Conservation (phyloP, 1,140 invertebrate genomes). For the Hormaphis cornu region DNA sequence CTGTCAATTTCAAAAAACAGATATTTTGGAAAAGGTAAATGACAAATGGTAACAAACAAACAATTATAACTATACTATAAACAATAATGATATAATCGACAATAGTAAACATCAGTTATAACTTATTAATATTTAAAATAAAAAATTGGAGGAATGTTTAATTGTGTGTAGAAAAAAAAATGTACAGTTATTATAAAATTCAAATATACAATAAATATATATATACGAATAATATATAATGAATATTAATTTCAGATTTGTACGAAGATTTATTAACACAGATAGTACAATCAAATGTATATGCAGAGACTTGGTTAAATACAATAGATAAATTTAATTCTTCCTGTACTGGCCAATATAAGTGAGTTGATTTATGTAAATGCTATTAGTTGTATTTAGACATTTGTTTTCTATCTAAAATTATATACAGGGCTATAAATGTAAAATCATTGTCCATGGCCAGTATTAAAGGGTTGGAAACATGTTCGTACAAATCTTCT, state of each 20-base stretch:
- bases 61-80: too few species aligned
- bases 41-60: too few species aligned
- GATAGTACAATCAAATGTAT: constrained; percentile 56
- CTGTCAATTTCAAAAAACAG: constrained; percentile 1
- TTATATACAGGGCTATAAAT: neutral
- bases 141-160: neutral
- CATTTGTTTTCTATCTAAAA: neutral
- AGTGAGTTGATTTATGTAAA: neutral
- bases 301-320: constrained; percentile 82
- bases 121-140: neutral
- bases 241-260: constrained; percentile 60
- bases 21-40: neutral
- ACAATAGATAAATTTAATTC: constrained; percentile 61
- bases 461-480: constrained; percentile 36
- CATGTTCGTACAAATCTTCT: constrained; percentile 58
- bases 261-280: constrained; percentile 74
- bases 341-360: constrained; percentile 47
- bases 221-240: neutral
- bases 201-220: neutral
- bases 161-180: neutral
- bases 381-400: neutral
- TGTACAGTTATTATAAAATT: neutral
- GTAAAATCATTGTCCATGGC: neutral
- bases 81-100: too few species aligned
- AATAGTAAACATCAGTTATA: too few species aligned